Evolutionary conservation across 2,888 invertebrate species (phyloP).

Genomic region (Drosophila picticornis): DNA sequence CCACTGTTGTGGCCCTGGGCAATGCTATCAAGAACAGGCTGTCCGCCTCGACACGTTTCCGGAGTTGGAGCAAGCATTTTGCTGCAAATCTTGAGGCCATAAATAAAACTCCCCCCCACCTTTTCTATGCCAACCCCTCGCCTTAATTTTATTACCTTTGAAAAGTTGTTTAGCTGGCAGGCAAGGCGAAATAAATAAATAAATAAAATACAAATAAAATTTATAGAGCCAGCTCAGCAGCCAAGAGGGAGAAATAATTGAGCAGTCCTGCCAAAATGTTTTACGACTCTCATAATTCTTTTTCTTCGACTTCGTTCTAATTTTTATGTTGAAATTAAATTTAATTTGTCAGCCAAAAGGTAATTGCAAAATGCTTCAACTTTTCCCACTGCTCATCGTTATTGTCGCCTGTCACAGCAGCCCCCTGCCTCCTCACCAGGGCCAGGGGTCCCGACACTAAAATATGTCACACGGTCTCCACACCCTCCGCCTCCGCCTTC

Average conservation of each 20-base stretch:
- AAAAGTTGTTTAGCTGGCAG: conserved; percentile 44
- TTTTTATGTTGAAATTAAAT: conserved; percentile 64
- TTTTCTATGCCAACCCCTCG: not conserved
- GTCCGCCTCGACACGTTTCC: conserved; percentile 42
- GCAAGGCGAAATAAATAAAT: conserved; percentile 46
- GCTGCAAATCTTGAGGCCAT: conserved; percentile 65
- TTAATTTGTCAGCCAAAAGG: conserved; percentile 61
- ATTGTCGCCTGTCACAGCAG: conserved; percentile 1
- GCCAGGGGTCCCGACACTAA: not conserved
- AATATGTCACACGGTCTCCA: not conserved
- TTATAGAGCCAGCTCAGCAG: conserved; percentile 55
- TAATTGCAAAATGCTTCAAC: conserved; percentile 55
- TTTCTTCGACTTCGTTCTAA: conserved; percentile 4
- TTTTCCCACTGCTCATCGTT: conserved; percentile 8
- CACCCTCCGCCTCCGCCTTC: not conserved
- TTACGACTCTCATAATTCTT: conserved; percentile 58
- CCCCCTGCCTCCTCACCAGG: not conserved
- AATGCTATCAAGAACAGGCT: conserved; percentile 64
- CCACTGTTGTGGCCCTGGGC: conserved; percentile 16
- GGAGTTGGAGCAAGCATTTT: conserved; percentile 35
- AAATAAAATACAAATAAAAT: conserved; percentile 64
- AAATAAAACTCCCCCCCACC: conserved; percentile 51
- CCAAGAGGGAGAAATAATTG: conserved; percentile 66
- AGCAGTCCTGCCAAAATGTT: conserved; percentile 56
- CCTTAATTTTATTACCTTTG: conserved; percentile 70